Conservation (phyloP, 2,113 vertebrate species). For the Salvelinus fontinalis region DNA sequence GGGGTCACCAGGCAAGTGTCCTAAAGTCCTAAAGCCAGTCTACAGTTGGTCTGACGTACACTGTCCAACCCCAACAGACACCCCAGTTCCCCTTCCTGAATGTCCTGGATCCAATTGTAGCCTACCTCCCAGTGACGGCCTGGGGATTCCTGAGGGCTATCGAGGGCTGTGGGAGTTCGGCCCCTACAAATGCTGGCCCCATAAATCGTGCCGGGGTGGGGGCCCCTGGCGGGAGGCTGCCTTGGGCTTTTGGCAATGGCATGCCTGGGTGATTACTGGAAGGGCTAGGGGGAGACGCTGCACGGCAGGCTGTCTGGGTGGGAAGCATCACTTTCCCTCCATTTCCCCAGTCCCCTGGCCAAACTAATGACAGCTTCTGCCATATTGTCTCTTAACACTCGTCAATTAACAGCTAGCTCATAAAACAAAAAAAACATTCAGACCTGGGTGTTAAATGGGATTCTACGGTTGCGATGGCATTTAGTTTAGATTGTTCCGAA, state of each 20-base stretch:
- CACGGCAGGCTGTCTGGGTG: neutral
- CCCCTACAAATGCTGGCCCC: conserved; percentile 4
- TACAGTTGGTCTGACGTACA: neutral
- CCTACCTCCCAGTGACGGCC: neutral
- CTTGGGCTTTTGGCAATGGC: neutral
- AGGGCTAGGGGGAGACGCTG: neutral
- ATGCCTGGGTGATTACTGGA: neutral
- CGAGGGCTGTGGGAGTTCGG: conserved; percentile 17
- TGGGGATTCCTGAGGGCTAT: conserved; percentile 20
- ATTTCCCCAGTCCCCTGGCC: neutral
- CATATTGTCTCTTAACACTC: neutral
- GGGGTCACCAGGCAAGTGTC: neutral
- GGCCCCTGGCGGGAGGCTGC: neutral
- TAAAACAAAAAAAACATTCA: conserved; percentile 18
- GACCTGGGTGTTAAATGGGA: conserved; percentile 12
- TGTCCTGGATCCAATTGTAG: neutral
- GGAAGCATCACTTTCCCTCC: neutral
- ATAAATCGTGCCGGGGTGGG: neutral
- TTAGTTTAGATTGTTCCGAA: neutral
- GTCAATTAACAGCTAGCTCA: conserved; percentile 10
- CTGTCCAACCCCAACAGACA: neutral
- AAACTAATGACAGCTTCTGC: neutral
- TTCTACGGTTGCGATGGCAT: neutral
- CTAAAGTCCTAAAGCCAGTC: conserved; percentile 1
- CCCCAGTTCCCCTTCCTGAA: neutral